These are phyloP conservation scores for Leucoraja erinaceus DNA, from an alignment of 2,113 vertebrate species.

Conservation along the genomic window DNA sequence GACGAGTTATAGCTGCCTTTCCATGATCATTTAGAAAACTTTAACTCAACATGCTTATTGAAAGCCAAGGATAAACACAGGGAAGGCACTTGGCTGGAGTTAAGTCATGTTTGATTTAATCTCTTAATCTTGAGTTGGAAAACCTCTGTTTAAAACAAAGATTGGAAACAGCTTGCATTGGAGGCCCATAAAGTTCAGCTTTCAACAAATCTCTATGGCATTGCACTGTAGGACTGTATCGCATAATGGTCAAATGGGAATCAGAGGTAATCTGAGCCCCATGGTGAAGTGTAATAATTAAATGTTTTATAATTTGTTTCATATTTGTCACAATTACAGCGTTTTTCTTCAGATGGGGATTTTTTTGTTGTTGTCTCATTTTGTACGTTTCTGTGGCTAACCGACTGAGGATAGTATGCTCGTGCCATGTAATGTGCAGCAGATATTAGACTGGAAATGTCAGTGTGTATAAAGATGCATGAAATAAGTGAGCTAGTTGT, in stretches of 20 bases:
- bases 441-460: background rate
- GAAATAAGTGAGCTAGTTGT: background rate
- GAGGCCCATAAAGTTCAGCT: slow-evolving; percentile 50
- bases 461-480: background rate
- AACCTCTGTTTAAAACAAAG: slow-evolving; percentile 57
- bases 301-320: slow-evolving; percentile 10
- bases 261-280: background rate
- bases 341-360: background rate
- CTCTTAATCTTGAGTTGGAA: slow-evolving; percentile 56
- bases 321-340: background rate
- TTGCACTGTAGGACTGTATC: slow-evolving; percentile 2
- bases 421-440: background rate
- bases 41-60: slow-evolving; percentile 33
- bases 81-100: slow-evolving; percentile 62
- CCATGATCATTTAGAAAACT: slow-evolving; percentile 34
- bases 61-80: slow-evolving; percentile 57
- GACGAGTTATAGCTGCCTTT: slow-evolving; percentile 46
- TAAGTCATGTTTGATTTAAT: slow-evolving; percentile 63
- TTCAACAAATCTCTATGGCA: slow-evolving; percentile 36
- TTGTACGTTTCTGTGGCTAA: background rate
- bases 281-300: background rate
- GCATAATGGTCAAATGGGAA: slow-evolving; percentile 29
- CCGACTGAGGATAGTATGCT: background rate
- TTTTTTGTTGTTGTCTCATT: background rate
- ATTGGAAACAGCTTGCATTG: slow-evolving; percentile 59